Base-by-base conservation (phyloP, 2,888 invertebrate genomes). In the Parascotia fuliginaria region DNA sequence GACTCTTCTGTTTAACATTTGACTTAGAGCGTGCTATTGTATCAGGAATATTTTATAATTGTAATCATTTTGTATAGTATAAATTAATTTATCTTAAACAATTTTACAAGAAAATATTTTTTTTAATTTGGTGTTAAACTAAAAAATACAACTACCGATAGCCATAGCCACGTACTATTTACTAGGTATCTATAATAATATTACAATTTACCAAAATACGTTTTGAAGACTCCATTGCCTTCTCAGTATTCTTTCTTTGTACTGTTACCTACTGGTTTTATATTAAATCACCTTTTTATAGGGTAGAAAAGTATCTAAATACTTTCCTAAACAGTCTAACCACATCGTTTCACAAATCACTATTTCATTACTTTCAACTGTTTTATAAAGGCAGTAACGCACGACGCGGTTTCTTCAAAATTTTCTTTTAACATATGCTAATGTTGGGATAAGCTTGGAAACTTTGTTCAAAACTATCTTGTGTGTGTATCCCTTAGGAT, bases 391-490 rank as follows among this genome's bases (percentile, higher is more conserved):
- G 60, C 45, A 50, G 40, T 39, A 65, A 59, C 77, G 77, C 65
- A 69, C 75, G 79, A 74, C 73, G 75, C 59, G 60, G 63, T 70
- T 73, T 65, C 68, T 67, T 68, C 65, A 67, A 71, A 64, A 71
- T 65, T 74, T 84, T 82, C 65, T 65, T 64, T 65, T 57, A 65
- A 57, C 75, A 69, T 80, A 88, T 88, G 83, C 78, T 87, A 87
- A 88, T 87, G 76, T 72, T 11, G 77, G 82, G 84, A 83, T 84
- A 79, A 80, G 74, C 67, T 70, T 48, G 27, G 48, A 43, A 79
- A 82, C 67, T 84, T 82, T 78, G 73, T 73, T 71, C 58, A 67
- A 63, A 79, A 81, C 78, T 81, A 77, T 73, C 76, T 73, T 77
- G 73, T 74, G 66, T 68, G 71, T 60, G 65, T 61, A 56, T 52